A percentile compares a stretch with the other conserved stretches of the same genome.
phyloP scores from a whole-genome alignment of 1,140 invertebrate genomes.

The Parapsyche elsis region DNA sequence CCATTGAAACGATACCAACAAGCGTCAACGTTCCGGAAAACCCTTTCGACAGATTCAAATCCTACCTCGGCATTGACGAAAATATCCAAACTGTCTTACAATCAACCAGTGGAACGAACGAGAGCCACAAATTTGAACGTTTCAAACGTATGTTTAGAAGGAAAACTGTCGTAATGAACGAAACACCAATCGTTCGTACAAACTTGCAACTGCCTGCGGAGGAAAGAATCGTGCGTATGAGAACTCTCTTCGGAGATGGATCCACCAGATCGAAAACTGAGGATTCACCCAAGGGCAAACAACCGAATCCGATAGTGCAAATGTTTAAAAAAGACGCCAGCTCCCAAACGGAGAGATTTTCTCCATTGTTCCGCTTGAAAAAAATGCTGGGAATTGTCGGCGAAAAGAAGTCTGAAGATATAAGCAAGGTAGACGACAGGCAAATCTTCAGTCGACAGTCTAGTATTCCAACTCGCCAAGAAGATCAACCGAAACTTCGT shows the following conservation, averaged over 20 bases:
- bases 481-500: not conserved
- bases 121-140: slow-evolving; percentile 17
- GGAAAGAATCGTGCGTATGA: slow-evolving; percentile 47
- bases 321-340: slow-evolving; percentile 46
- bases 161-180: slow-evolving; percentile 28
- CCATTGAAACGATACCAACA: slow-evolving; percentile 44
- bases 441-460: slow-evolving; percentile 54
- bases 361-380: slow-evolving; percentile 26
- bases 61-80: slow-evolving; percentile 45
- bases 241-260: slow-evolving; percentile 46
- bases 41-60: slow-evolving; percentile 45
- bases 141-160: slow-evolving; percentile 44
- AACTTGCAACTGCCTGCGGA: slow-evolving; percentile 11
- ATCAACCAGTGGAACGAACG: not conserved
- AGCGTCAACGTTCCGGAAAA: slow-evolving; percentile 36
- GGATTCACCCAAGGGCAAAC: not conserved
- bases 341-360: slow-evolving; percentile 37
- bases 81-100: slow-evolving; percentile 35
- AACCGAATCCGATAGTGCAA: slow-evolving; percentile 22
- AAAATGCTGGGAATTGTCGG: slow-evolving; percentile 24
- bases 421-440: slow-evolving; percentile 40
- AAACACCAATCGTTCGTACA: not conserved
- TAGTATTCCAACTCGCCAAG: slow-evolving; percentile 25
- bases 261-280: not conserved
- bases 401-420: not conserved